Base-by-base conservation (phyloP, 2,113 vertebrate genomes). In the Empidonax alnorum region DNA sequence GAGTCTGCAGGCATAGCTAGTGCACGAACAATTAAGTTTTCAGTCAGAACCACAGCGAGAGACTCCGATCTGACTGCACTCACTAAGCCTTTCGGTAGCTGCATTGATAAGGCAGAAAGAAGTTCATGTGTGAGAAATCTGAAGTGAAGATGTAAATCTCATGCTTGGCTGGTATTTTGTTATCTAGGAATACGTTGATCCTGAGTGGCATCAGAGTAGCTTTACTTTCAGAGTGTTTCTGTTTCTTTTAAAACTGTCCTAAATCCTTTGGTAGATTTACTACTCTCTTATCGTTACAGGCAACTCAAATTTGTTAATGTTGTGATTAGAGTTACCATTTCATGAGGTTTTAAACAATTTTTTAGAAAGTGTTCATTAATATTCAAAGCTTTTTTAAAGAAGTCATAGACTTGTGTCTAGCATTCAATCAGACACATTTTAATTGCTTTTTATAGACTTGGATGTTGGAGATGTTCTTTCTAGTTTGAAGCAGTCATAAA, bases 61-160 rank as follows among this genome's bases (percentile, higher is more conserved):
- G 72, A 44, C 94, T 94, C 78, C 14, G 35, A 96, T 97, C 84
- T 3, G 73, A 7, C 77, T 90, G 87, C 28, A 31, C 90, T 97
- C 89, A 49, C 93, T 96, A 92, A 98, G 82, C 92, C 66, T 84
- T 93, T 95, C 88, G 82, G 93, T 90, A 93, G 93, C 83, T 73
- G 74, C 56, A 25, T 91, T 95, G 97, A 98, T 97, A 97, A 98
- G 95, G 96, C 3, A 7, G 72, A 86, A 91, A 89, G 74, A 95
- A 83, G 69, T 93, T 94, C 76, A 65, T 61, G 85, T 94, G 91
- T 72, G 91, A 95, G 84, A 95, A 98, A 96, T 90, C 84, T 93
- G 53, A 96, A 97, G 87, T 91, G 90, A 86, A 97, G 97, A 98
- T 98, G 95, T 92, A 97, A 93, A 98, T 97, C 97, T 97, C 75